phyloP scores from a whole-genome alignment of 37 sponge, comb jelly and placozoan species.

The Ephydatia muelleri region DNA sequence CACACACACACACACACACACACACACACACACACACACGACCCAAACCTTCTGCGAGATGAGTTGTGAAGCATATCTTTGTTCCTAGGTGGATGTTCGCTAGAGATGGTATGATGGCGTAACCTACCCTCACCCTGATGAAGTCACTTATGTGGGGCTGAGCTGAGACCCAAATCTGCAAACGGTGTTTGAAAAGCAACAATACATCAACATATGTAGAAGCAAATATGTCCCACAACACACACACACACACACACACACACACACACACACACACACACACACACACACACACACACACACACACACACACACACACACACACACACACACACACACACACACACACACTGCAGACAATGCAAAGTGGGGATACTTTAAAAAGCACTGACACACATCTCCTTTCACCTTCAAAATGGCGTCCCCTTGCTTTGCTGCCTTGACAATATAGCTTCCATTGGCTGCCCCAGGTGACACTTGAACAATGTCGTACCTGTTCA shows the following conservation, averaged over 20 bases:
- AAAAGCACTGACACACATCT: no score
- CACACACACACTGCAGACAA: no score
- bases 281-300: no score
- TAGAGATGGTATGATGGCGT: constrained; percentile 80
- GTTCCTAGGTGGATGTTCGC: constrained; percentile 75
- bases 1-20: no score
- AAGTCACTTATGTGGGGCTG: constrained; percentile 65
- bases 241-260: no score
- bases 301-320: no score
- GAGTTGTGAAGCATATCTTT: constrained; percentile 74
- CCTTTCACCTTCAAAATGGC: constrained; percentile 68
- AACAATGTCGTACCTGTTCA: constrained; percentile 72
- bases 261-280: no score
- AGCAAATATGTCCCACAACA: no score
- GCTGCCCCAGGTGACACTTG: constrained; percentile 38
- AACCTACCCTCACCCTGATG: constrained; percentile 63
- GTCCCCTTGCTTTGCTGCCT: constrained; percentile 71
- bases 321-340: no score
- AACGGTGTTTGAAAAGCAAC: background rate
- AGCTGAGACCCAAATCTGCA: constrained; percentile 40
- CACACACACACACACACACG: no score
- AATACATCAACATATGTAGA: no score
- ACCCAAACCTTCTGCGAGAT: constrained; percentile 70
- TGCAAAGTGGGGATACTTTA: no score
- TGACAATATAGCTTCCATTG: constrained; percentile 60